Evolutionary conservation across 2,113 vertebrate species (phyloP), one percentile per base, ranked within the genome.

Genomic region (Xenus cinereus): DNA sequence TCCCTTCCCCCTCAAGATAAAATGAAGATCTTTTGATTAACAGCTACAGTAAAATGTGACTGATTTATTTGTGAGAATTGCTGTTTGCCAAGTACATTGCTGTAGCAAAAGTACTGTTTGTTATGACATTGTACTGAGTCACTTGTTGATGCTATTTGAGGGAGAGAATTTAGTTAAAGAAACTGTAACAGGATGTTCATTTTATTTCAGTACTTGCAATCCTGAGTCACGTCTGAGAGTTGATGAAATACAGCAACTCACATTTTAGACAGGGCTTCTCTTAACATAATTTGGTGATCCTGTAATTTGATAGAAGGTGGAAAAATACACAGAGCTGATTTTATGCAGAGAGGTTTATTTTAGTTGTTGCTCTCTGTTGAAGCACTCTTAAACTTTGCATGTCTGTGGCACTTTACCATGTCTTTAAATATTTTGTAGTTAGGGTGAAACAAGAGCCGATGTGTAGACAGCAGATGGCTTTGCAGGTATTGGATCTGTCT

Each of bases 61-160:
- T 81, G 92, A 93, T 94, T 96, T 94, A 91, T 91, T 78, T 91
- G 64, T 62, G 78, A 80, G 84, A 83, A 30, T 77, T 89, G 53
- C 71, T 90, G 32, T 84, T 94, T 96, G 95, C 89, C 74, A 39
- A 87, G 57, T 68, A 43, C 67, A 16, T 30, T 46, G 71, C 56
- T 72, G 50, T 60, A 84, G 74, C 86, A 51, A 74, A 74, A 82
- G 78, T 39, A 69, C 87, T 87, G 84, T 67, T 93, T 95, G 89
- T 95, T 94, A 93, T 95, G 92, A 85, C 56, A 89, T 93, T 96
- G 96, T 51, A 90, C 66, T 81, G 83, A 96, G 77, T 97, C 85
- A 95, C 48, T 97, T 95, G 94, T 97, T 94, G 94, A 74, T 92
- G 86, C 93, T 96, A 92, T 96, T 90, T 72, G 90, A 53, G 92